These are phyloP conservation scores for Lasius fuliginosus DNA, from an alignment of 2,888 invertebrate genomes.

Conservation along the genomic window DNA sequence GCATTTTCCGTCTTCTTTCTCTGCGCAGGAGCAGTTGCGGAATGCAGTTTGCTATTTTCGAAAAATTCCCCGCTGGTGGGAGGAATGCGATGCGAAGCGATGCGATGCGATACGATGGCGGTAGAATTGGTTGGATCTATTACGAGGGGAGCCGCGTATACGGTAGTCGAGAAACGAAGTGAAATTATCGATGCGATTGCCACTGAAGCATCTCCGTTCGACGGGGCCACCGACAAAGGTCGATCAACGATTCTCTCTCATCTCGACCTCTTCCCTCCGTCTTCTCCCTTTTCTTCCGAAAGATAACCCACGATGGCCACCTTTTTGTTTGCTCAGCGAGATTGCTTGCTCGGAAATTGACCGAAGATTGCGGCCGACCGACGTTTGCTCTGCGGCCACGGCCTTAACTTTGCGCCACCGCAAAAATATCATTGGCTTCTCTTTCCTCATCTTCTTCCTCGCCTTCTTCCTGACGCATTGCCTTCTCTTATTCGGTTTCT, in stretches of 20 bases:
- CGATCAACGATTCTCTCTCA: slow-evolving; percentile 78
- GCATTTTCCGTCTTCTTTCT: slow-evolving; percentile 1
- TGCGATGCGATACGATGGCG: neutral
- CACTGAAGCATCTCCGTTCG: slow-evolving; percentile 79
- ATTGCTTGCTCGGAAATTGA: slow-evolving; percentile 84
- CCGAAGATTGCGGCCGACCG: slow-evolving; percentile 85
- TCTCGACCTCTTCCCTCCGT: slow-evolving; percentile 60
- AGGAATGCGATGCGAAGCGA: slow-evolving; percentile 50
- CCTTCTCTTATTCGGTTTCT: slow-evolving; percentile 56
- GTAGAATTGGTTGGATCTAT: slow-evolving; percentile 67
- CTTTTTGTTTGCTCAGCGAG: slow-evolving; percentile 85
- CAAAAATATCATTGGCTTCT: slow-evolving; percentile 82
- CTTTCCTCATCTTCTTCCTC: slow-evolving; percentile 44
- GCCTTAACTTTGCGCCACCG: slow-evolving; percentile 80
- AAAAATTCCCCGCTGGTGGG: slow-evolving; percentile 60
- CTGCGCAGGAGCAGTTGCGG: slow-evolving; percentile 1
- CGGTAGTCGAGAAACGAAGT: slow-evolving; percentile 77
- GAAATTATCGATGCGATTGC: slow-evolving; percentile 84
- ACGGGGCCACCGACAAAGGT: slow-evolving; percentile 81
- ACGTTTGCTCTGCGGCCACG: slow-evolving; percentile 84
- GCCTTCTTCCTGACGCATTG: slow-evolving; percentile 34
- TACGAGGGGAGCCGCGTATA: slow-evolving; percentile 51
- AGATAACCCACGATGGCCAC: slow-evolving; percentile 75
- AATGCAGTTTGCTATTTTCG: slow-evolving; percentile 49
- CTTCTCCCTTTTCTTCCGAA: slow-evolving; percentile 66